Conservation (phyloP, 2,888 invertebrate species). For the Morpho helenor region DNA sequence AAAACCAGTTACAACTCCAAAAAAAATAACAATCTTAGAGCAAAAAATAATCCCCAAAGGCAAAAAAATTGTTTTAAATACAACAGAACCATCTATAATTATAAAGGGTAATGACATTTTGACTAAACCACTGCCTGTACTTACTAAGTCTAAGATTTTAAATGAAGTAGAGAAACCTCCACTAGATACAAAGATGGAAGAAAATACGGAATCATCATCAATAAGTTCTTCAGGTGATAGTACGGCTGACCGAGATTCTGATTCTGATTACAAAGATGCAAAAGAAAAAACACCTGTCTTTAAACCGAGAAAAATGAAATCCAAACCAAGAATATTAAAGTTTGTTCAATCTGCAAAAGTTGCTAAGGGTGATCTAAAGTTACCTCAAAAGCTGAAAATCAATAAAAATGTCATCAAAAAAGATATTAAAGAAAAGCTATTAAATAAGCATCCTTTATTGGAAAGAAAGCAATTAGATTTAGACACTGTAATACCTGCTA, state of each 20-base stretch:
- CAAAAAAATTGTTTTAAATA: slow-evolving; percentile 62
- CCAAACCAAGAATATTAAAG: slow-evolving; percentile 66
- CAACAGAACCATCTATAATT: slow-evolving; percentile 51
- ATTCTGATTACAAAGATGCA: slow-evolving; percentile 79
- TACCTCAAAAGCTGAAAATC: slow-evolving; percentile 49
- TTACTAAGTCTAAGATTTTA: slow-evolving; percentile 49
- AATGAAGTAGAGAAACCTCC: slow-evolving; percentile 42
- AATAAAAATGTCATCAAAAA: slow-evolving; percentile 49
- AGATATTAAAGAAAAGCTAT: slow-evolving; percentile 60
- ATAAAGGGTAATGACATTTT: slow-evolving; percentile 64
- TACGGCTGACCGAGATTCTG: slow-evolving; percentile 80
- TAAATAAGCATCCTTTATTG: slow-evolving; percentile 44
- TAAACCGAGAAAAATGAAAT: slow-evolving; percentile 51
- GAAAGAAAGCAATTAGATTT: slow-evolving; percentile 43
- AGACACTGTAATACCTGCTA: slow-evolving; percentile 30
- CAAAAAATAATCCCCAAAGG: slow-evolving; percentile 74
- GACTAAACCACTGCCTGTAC: slow-evolving; percentile 53
- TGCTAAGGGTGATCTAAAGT: slow-evolving; percentile 51
- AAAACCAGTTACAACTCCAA: slow-evolving; percentile 61
- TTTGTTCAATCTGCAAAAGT: slow-evolving; percentile 40
- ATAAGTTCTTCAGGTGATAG: slow-evolving; percentile 75
- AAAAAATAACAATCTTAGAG: slow-evolving; percentile 72
- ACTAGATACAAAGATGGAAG: slow-evolving; percentile 60
- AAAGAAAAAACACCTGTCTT: slow-evolving; percentile 52
- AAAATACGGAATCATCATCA: slow-evolving; percentile 72